Base-by-base conservation (phyloP, 2,797 vertebrate species). In the Hyperoplus immaculatus region DNA sequence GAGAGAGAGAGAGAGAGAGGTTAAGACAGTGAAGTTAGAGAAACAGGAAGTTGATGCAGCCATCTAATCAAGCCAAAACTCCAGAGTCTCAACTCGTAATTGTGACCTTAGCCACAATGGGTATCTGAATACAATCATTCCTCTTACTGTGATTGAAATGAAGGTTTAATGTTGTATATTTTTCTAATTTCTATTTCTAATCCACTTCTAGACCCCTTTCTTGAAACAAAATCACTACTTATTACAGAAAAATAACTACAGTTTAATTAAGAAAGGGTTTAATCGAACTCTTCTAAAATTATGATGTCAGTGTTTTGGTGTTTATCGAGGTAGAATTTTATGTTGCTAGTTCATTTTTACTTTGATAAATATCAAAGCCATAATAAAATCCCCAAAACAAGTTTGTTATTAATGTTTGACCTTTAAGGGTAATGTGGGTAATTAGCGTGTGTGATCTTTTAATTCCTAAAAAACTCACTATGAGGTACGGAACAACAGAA, bases 51-150 rank as follows among this genome's bases (percentile, higher is more conserved):
- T 18, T 66, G 62, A 91, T 81, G 81, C 81, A 75, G 82, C 72
- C 53, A 68, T 80, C 75, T 90, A 93, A 95, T 95, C 92, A 90
- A 88, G 72, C 47, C 72, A 12, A 74, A 69, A 86, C 91, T 88
- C 90, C 82, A 12, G 69, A 91, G 59, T 70, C 86, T 82, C 39
- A 18, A 64, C 71, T 86, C 77, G 69, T 89, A 89, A 92, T 88
- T 87, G 89, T 80, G 63, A 89, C 83, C 88, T 87, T 91, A 81
- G 85, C 76, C 68, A 65, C 65, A 85, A 71, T 57, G 81, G 87
- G 86, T 78, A 82, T 93, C 87, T 89, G 81, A 93, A 92, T 79
- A 87, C 84, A 76, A 76, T 82, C 75, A 78, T 76, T 84, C 63
- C 65, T 77, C 90, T 88, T 41, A 36, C 77, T 81, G 84, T 71